phyloP scores from a whole-genome alignment of 1,140 invertebrate genomes.

The Ceratosolen fusciceps region DNA sequence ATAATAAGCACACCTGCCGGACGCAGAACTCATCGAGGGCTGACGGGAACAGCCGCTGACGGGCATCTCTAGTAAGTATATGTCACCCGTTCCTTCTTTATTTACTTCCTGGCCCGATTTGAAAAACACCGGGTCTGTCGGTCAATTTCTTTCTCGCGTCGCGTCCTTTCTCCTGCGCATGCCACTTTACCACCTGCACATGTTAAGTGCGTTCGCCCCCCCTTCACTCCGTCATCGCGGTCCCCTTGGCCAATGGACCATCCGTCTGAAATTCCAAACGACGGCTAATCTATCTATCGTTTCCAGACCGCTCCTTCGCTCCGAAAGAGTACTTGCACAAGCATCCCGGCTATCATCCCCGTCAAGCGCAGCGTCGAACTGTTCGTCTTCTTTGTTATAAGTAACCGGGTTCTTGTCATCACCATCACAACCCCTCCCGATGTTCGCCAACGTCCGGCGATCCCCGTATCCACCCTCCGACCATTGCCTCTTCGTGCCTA shows the following conservation, averaged over 20 bases:
- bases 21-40: background rate
- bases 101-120: background rate
- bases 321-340: too few species aligned
- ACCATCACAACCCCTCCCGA: too few species aligned
- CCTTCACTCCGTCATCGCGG: background rate
- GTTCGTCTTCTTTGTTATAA: background rate
- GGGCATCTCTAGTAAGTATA: background rate
- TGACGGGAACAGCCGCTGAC: background rate
- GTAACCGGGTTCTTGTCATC: background rate
- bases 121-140: background rate
- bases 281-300: background rate
- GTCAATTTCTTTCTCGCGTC: conserved; percentile 4
- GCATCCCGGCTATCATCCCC: too few species aligned
- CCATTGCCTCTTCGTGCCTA: too few species aligned
- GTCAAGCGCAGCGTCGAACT: too few species aligned
- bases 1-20: conserved; percentile 16
- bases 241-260: too few species aligned
- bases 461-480: too few species aligned
- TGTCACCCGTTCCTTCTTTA: background rate
- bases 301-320: conserved; percentile 6
- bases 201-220: background rate
- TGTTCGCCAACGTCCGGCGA: too few species aligned
- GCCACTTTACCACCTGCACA: background rate
- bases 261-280: too few species aligned
- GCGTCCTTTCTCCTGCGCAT: conserved; percentile 15